Percentiles rank a stretch among this genome's conserved stretches.
Evolutionary conservation across 1,140 invertebrate species (phyloP).

Genomic region (Adelges cooleyi): DNA sequence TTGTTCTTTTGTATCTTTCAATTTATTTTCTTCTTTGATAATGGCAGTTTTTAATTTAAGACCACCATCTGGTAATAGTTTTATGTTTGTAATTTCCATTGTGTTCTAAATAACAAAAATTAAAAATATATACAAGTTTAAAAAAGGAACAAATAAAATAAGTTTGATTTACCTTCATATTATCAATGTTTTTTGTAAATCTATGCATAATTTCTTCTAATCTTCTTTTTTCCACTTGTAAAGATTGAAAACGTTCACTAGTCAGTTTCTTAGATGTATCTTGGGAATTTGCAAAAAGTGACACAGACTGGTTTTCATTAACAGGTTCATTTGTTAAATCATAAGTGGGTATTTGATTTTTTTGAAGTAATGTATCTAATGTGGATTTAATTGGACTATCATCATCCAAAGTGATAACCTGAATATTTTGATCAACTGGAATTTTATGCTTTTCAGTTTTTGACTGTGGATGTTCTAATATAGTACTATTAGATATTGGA

Average conservation of each 20-base stretch:
- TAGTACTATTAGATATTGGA: slow-evolving; percentile 12
- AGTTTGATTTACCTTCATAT: not conserved
- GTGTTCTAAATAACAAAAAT: not conserved
- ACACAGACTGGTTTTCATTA: not conserved
- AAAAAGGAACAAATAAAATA: not conserved
- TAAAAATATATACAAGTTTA: not conserved
- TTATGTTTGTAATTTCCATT: slow-evolving; percentile 9
- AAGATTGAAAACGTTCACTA: not conserved
- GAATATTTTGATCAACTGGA: not conserved
- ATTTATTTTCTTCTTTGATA: not conserved
- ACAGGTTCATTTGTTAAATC: not conserved
- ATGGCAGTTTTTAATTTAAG: slow-evolving; percentile 12
- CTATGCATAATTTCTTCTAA: not conserved
- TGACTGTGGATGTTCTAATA: not conserved
- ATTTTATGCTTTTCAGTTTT: not conserved
- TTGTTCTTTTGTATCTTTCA: not conserved
- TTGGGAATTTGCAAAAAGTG: not conserved
- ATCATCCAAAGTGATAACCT: not conserved
- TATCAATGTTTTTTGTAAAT: not conserved
- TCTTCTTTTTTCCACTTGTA: slow-evolving; percentile 14
- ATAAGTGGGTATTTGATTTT: not conserved
- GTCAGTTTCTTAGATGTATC: not conserved
- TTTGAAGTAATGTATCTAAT: not conserved
- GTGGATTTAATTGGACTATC: not conserved
- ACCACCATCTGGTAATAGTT: slow-evolving; percentile 14